Percentiles rank a stretch among this genome's conserved stretches.
phyloP scores from a whole-genome alignment of 2,888 invertebrate species.

The Diachrysia chrysitis region DNA sequence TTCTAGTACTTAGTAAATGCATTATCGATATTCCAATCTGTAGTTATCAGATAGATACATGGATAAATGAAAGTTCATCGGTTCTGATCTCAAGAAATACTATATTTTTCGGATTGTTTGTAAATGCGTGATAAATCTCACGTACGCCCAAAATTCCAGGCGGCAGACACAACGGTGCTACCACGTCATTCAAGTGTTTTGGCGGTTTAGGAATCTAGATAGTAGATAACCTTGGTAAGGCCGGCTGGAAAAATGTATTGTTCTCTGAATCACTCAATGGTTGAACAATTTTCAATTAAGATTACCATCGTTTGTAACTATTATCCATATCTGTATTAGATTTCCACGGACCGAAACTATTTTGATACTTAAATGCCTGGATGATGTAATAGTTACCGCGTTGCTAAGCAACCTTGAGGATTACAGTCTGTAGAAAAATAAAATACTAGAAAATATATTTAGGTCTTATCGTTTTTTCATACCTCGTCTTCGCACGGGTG shows the following conservation, averaged over 20 bases:
- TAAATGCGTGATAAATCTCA: constrained; percentile 46
- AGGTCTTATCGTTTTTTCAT: too few relatives aligned
- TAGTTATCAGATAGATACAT: constrained; percentile 17
- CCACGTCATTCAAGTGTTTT: constrained; percentile 35
- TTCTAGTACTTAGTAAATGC: not conserved
- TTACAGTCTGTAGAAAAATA: not conserved
- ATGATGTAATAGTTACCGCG: not conserved
- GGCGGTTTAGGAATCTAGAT: constrained; percentile 32
- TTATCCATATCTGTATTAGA: constrained; percentile 1
- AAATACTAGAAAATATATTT: too few relatives aligned
- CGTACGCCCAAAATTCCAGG: constrained; percentile 52
- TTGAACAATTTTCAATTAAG: constrained; percentile 5
- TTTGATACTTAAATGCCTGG: not conserved
- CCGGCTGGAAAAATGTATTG: constrained; percentile 13
- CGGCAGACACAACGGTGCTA: constrained; percentile 27
- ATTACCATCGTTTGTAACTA: not conserved
- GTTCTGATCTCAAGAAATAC: constrained; percentile 23
- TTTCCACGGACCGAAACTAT: not conserved
- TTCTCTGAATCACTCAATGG: not conserved
- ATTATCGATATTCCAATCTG: constrained; percentile 27
- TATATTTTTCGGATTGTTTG: constrained; percentile 5
- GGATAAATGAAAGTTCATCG: constrained; percentile 12
- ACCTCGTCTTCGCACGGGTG: too few relatives aligned
- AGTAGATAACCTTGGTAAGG: constrained; percentile 33
- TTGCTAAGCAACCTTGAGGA: not conserved